A percentile compares a stretch with the other conserved stretches of the same genome.
Conservation (phyloP, 2,113 vertebrate genomes). For the Muntiacus muntjak region DNA sequence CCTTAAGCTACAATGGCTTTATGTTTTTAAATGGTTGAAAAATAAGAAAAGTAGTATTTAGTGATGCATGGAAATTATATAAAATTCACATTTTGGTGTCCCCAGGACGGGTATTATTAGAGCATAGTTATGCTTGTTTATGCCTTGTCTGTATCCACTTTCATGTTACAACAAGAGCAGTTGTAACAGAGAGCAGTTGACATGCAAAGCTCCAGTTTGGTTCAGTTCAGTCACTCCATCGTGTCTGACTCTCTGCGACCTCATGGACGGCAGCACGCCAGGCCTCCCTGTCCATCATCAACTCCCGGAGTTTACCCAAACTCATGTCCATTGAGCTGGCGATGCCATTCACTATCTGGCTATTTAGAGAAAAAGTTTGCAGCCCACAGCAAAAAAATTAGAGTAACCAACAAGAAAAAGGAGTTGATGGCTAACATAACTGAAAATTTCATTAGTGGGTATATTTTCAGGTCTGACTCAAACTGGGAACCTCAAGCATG, state of each 20-base stretch:
- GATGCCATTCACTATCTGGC: neutral
- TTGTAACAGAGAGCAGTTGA: neutral
- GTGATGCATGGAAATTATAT: neutral
- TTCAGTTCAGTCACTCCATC: neutral
- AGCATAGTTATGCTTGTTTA: neutral
- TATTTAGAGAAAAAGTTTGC: neutral
- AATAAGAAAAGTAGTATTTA: neutral
- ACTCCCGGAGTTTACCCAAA: neutral
- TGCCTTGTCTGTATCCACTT: neutral
- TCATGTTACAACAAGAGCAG: rapidly evolving
- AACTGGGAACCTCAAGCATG: neutral
- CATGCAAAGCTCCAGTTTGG: neutral
- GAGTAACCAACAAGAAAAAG: neutral
- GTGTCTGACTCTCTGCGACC: neutral
- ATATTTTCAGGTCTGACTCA: neutral
- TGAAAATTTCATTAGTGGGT: neutral
- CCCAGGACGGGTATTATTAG: neutral
- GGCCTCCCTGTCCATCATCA: neutral
- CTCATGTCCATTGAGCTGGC: neutral
- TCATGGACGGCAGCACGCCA: rapidly evolving
- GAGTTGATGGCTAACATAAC: neutral
- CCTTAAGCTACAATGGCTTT: neutral
- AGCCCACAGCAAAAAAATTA: neutral
- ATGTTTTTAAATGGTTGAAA: neutral
- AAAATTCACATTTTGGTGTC: neutral